phyloP scores from a whole-genome alignment of 2,113 vertebrate genomes.

The Agapornis roseicollis region DNA sequence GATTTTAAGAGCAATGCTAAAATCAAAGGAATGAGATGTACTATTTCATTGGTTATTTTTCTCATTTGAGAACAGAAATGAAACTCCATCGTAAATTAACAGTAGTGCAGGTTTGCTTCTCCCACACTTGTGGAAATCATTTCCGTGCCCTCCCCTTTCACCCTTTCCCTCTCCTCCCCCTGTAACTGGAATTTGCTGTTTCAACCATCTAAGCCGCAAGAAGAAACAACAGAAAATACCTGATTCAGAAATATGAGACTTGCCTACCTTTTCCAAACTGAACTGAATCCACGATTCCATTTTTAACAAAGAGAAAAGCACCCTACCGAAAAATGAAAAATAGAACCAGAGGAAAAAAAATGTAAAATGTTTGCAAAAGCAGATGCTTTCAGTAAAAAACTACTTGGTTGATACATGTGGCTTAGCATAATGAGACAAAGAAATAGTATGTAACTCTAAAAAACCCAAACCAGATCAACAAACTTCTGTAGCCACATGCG shows the following conservation, averaged over 20 bases:
- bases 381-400: background rate
- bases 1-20: background rate
- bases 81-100: background rate
- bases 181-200: background rate
- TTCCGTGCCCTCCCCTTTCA: background rate
- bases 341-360: background rate
- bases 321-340: constrained; percentile 64
- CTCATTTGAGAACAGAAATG: background rate
- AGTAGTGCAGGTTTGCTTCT: background rate
- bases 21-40: background rate
- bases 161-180: no score
- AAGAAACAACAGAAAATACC: background rate
- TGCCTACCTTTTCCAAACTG: constrained; percentile 87
- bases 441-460: background rate
- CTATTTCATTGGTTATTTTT: background rate
- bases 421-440: background rate
- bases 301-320: constrained; percentile 79
- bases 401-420: rapidly evolving
- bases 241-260: background rate
- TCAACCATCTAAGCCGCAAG: background rate
- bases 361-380: background rate
- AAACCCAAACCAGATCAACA: background rate
- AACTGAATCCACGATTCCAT: constrained; percentile 75
- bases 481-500: background rate
- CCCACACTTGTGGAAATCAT: rapidly evolving